A percentile compares a stretch with the other conserved stretches of the same genome.
phyloP scores from a whole-genome alignment of 2,888 invertebrate species.

The Coelinius sp. region DNA sequence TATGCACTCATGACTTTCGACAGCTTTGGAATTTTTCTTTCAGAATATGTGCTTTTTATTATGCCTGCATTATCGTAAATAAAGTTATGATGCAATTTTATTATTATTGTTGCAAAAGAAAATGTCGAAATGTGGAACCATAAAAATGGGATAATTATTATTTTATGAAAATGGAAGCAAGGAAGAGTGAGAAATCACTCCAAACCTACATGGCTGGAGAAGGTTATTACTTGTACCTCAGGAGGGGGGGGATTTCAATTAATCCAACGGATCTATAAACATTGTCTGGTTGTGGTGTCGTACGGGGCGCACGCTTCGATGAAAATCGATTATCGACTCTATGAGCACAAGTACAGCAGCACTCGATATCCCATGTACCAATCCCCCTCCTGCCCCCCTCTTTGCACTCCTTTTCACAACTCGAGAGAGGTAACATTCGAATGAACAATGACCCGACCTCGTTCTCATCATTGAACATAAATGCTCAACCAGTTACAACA shows the following conservation, averaged over 20 bases:
- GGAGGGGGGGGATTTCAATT: conserved; percentile 31
- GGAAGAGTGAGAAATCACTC: not conserved
- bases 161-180: not conserved
- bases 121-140: not conserved
- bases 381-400: not conserved
- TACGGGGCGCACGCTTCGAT: conserved; percentile 31
- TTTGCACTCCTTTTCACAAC: conserved; percentile 27
- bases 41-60: not conserved
- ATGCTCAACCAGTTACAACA: conserved; percentile 8
- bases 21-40: not conserved
- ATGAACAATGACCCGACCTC: conserved; percentile 37
- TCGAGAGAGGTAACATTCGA: conserved; percentile 26
- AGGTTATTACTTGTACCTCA: conserved; percentile 13
- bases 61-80: not conserved
- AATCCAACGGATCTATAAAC: conserved; percentile 36
- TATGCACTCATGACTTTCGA: not conserved
- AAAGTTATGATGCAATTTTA: not conserved
- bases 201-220: not conserved
- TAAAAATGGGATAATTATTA: not conserved
- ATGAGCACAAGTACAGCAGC: conserved; percentile 3
- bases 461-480: conserved; percentile 25
- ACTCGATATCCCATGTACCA: not conserved
- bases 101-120: not conserved
- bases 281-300: conserved; percentile 32
- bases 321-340: conserved; percentile 37